These are phyloP conservation scores for Haliclona indistincta DNA, from an alignment of 37 sponge, comb jelly and placozoan genomes.

Conservation along the genomic window DNA sequence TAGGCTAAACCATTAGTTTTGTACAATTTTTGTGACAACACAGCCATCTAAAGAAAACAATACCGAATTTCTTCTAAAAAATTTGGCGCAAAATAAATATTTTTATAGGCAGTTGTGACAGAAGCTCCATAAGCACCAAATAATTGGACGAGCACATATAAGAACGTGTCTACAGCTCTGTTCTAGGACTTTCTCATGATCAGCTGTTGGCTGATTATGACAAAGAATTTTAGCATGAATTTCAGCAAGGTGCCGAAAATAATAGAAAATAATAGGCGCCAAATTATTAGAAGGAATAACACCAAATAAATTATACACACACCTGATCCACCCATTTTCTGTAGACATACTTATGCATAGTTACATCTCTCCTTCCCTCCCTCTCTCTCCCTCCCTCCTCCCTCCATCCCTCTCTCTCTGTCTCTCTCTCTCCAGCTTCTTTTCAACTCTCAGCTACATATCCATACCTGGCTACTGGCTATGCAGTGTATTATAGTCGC, in stretches of 20 bases:
- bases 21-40: background rate
- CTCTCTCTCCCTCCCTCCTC: background rate
- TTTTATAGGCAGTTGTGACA: too few species aligned
- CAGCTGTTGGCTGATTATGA: too few species aligned
- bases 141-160: too few species aligned
- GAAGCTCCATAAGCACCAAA: too few species aligned
- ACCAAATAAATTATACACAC: background rate
- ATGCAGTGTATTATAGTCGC: constrained; percentile 42
- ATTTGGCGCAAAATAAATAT: background rate
- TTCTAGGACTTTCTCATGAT: too few species aligned
- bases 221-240: too few species aligned
- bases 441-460: constrained; percentile 40
- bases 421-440: constrained; percentile 12
- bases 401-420: background rate
- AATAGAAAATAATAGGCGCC: background rate
- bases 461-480: constrained; percentile 60
- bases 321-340: background rate
- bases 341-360: background rate
- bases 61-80: background rate
- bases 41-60: background rate
- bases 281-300: background rate
- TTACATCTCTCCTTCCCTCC: background rate
- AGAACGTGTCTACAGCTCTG: too few species aligned
- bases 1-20: background rate
- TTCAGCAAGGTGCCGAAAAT: background rate